Evolutionary conservation across 2,888 invertebrate genomes (phyloP).

Genomic region (Nezara viridula): DNA sequence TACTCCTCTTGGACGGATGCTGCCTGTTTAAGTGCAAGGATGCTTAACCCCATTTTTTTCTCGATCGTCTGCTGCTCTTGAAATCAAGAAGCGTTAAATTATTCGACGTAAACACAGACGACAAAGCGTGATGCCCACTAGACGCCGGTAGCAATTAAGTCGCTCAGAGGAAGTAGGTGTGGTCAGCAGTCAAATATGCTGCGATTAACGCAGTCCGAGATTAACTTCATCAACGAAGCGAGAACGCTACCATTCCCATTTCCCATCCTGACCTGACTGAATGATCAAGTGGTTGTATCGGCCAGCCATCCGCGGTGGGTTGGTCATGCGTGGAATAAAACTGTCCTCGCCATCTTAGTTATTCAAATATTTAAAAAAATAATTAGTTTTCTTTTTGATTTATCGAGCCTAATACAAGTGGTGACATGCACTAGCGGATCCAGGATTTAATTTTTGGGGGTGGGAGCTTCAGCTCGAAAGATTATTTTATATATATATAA

Average conservation of each 20-base stretch:
- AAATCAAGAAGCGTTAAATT: constrained; percentile 2
- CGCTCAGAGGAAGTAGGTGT: constrained; percentile 7
- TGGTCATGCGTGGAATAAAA: not conserved
- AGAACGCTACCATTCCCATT: not conserved
- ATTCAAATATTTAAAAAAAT: too few species aligned
- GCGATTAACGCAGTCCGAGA: not conserved
- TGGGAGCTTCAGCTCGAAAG: too few species aligned
- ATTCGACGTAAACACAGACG: not conserved
- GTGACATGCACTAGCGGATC: too few species aligned
- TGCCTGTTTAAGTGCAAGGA: not conserved
- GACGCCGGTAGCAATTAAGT: not conserved
- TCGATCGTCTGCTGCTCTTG: not conserved
- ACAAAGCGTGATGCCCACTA: not conserved
- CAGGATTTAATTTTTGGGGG: too few species aligned
- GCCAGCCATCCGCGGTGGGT: not conserved
- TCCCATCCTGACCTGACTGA: not conserved
- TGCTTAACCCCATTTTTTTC: not conserved
- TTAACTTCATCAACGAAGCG: constrained; percentile 8
- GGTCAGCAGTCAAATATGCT: not conserved
- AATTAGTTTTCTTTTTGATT: too few species aligned
- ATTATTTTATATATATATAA: too few species aligned
- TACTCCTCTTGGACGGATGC: not conserved
- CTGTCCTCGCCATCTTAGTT: not conserved
- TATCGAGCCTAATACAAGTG: too few species aligned
- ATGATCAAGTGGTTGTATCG: not conserved